A percentile compares a stretch with the other conserved stretches of the same genome.
These are phyloP conservation scores for Apodemus speciosus DNA, from an alignment of 2,113 vertebrate genomes.

Conservation along the genomic window DNA sequence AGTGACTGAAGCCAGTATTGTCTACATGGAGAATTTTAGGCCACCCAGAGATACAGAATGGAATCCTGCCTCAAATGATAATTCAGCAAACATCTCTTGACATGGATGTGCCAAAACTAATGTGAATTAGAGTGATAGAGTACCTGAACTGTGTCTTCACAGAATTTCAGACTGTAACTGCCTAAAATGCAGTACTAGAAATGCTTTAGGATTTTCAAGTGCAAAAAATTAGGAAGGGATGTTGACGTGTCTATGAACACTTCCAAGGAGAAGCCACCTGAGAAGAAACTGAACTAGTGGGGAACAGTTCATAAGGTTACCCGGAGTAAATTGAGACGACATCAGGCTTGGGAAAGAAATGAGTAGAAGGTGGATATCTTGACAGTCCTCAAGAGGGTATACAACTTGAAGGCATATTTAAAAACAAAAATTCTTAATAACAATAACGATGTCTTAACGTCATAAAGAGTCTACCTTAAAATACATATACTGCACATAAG, in stretches of 20 bases:
- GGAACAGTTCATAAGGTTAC: not conserved
- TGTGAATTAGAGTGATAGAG: not conserved
- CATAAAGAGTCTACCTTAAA: no score
- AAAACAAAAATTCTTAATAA: no score
- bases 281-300: not conserved
- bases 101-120: not conserved
- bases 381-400: no score
- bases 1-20: not conserved
- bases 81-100: not conserved
- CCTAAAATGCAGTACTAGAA: not conserved
- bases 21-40: not conserved
- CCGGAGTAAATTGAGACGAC: not conserved
- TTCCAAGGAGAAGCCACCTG: not conserved
- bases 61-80: not conserved
- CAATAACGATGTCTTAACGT: no score
- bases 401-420: no score
- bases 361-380: no score
- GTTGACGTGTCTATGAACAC: not conserved
- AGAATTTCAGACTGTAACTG: constrained; percentile 26
- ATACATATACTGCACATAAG: no score
- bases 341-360: not conserved
- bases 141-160: not conserved
- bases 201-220: constrained; percentile 34
- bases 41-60: not conserved
- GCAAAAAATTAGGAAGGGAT: not conserved